Percentiles rank a stretch among this genome's conserved stretches.
These are phyloP conservation scores for Artibeus jamaicensis DNA, from an alignment of 2,797 vertebrate species.

Conservation along the genomic window DNA sequence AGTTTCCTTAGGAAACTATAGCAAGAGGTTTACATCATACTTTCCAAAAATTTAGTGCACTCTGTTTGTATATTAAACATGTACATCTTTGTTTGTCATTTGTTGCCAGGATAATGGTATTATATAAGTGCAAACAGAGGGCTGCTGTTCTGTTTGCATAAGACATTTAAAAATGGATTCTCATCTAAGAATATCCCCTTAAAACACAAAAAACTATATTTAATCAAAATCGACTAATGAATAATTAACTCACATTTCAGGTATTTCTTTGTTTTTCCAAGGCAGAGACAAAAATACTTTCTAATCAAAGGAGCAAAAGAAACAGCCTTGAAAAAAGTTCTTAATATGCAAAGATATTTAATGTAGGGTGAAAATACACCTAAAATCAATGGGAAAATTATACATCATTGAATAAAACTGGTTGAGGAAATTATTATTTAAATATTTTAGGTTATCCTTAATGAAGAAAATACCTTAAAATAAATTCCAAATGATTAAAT, in stretches of 20 bases:
- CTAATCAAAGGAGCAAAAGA: background rate
- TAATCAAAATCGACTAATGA: conserved; percentile 21
- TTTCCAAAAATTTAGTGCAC: background rate
- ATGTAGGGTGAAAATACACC: background rate
- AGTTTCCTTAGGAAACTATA: background rate
- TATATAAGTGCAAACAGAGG: background rate
- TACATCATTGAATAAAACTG: background rate
- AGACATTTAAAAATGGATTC: background rate
- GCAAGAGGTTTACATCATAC: background rate
- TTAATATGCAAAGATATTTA: background rate
- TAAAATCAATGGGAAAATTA: background rate
- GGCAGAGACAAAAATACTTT: background rate
- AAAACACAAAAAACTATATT: background rate
- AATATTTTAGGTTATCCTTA: background rate
- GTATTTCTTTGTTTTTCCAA: conserved; percentile 4
- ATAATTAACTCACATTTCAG: background rate
- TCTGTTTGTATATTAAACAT: background rate
- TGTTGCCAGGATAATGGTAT: background rate
- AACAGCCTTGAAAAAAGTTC: background rate
- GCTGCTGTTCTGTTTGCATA: background rate
- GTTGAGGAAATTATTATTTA: background rate
- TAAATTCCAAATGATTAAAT: background rate
- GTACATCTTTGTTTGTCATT: background rate
- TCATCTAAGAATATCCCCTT: background rate
- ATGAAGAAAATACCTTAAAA: background rate